Conservation (phyloP, 2,113 vertebrate species). For the Sciurus niger region DNA sequence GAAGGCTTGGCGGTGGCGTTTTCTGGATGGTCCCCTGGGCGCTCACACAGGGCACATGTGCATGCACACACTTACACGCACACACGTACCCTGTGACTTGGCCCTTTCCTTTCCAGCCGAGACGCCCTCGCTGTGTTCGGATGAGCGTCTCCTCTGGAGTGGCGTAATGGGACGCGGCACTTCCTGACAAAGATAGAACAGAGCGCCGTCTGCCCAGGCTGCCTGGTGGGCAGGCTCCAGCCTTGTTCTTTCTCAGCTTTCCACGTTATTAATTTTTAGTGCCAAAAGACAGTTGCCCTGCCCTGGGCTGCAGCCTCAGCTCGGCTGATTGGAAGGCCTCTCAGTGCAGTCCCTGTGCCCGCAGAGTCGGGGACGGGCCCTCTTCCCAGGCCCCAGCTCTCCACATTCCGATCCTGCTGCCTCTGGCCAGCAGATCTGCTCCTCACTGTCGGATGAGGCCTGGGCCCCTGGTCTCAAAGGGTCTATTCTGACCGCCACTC, state of each 20-base stretch:
- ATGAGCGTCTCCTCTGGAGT: slow-evolving; percentile 73
- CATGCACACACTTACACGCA: fast-evolving
- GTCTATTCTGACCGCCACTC: background rate
- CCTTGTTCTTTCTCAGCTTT: slow-evolving; percentile 54
- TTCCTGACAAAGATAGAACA: slow-evolving; percentile 87
- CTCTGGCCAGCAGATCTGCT: background rate
- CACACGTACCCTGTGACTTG: background rate
- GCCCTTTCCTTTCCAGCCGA: background rate
- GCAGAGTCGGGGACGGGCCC: background rate
- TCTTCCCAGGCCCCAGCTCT: fast-evolving
- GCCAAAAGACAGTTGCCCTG: slow-evolving; percentile 47
- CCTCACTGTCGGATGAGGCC: fast-evolving
- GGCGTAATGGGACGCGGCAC: slow-evolving; percentile 82
- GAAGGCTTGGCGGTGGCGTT: fast-evolving
- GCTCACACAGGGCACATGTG: fast-evolving
- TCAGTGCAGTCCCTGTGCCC: background rate
- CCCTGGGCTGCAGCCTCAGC: background rate
- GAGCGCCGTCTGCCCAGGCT: slow-evolving; percentile 78
- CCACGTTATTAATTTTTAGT: background rate
- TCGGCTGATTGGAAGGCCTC: background rate
- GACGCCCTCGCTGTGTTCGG: background rate
- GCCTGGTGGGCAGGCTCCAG: slow-evolving; percentile 84
- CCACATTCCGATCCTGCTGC: background rate
- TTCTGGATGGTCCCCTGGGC: background rate
- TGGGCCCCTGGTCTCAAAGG: background rate